Conservation (phyloP, 2,888 invertebrate genomes). For the Portevinia maculata region DNA sequence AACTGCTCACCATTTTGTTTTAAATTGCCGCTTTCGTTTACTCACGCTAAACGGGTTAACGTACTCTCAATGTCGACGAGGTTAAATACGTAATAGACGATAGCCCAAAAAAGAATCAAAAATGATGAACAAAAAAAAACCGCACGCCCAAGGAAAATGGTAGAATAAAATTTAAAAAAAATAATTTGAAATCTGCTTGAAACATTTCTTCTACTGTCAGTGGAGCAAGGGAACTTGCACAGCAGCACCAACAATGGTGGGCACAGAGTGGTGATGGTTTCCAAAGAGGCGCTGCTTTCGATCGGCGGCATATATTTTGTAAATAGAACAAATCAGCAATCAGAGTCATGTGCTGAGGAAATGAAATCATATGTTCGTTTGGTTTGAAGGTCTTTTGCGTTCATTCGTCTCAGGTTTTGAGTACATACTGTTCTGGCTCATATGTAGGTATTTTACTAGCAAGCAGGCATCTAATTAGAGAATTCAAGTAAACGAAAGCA, state of each 20-base stretch:
- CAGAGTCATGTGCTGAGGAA: conserved; percentile 64
- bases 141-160: conserved; percentile 9
- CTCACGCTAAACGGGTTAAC: conserved; percentile 49
- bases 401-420: conserved; percentile 40
- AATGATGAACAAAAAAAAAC: conserved; percentile 33
- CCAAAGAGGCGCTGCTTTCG: conserved; percentile 6
- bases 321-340: conserved; percentile 48
- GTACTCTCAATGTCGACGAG: conserved; percentile 67
- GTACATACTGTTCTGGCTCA: conserved; percentile 20
- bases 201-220: background rate
- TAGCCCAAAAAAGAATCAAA: conserved; percentile 30
- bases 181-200: background rate
- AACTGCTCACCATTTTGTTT: conserved; percentile 13
- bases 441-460: conserved; percentile 23
- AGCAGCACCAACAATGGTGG: background rate
- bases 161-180: conserved; percentile 35
- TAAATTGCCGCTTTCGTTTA: conserved; percentile 11
- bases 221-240: background rate
- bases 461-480: conserved; percentile 14
- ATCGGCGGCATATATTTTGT: conserved; percentile 48
- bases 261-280: conserved; percentile 3
- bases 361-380: conserved; percentile 69
- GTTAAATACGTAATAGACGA: conserved; percentile 62
- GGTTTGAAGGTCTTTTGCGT: conserved; percentile 62
- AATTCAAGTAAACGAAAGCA: background rate